Base-by-base conservation (phyloP, 2,888 invertebrate genomes). In the Loripinus fragilis region DNA sequence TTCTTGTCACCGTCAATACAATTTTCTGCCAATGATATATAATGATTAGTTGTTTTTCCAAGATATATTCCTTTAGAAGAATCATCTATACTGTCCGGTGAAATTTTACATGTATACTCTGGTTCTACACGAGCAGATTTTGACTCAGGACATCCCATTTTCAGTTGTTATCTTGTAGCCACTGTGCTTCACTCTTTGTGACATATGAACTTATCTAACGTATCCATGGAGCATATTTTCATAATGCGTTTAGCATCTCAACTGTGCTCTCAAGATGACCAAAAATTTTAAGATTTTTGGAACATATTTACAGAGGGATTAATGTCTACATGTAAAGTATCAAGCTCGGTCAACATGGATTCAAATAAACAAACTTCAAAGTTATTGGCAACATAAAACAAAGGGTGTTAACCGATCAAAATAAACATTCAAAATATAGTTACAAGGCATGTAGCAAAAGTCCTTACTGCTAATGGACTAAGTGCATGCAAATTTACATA, bases 351-450 rank as follows among this genome's bases (percentile, higher is more conserved):
- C 30, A 60, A 60, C 33, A 60, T 60, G 10, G 17, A 23, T 33
- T 60, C 23, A 60, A 60, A 33, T 28, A 60, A 60, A 60, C 60
- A 60, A 10, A 60, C 60, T n/a, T 60, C 60, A 60, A 60, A 60
- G 60, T 60, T 17, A 15, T 28, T 33, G 3, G 10, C 20, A 60
- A 60, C 60, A 60, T 60, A 60, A 60, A 60, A 60, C 60, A 60
- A 52, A 33, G 60, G 30, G 60, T 60, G 60, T 60, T 33, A 33
- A 60, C 60, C 30, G 17, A 17, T 20, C 17, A 60, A 60, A 60
- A 60, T 60, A 60, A 60, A 60, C 33, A 60, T 12, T 12, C 20
- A 23, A n/a, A n/a, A 20, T 60, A 28, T 60, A 28, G 60, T 33
- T 33, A 60, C 33, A 60, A 60, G 33, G 60, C 60, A 60, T 10